Evolutionary conservation across 2,797 vertebrate species (phyloP).

Genomic region (Lepilemur ruficaudatus): DNA sequence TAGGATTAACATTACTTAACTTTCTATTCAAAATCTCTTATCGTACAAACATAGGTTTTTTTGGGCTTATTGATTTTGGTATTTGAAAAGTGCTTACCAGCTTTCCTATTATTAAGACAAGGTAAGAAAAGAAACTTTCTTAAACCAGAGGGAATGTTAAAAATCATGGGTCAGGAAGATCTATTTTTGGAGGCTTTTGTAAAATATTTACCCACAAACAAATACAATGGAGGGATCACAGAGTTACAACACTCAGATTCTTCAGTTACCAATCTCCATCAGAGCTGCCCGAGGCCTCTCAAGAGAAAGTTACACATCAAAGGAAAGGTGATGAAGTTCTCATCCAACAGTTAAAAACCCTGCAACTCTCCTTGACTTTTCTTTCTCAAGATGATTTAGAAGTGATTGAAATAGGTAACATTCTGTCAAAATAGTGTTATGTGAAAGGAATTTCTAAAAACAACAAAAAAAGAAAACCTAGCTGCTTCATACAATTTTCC

Average conservation of each 20-base stretch:
- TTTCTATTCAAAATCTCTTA: neutral
- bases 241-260: neutral
- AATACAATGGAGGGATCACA: constrained; percentile 25
- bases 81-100: neutral
- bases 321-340: constrained; percentile 38
- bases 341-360: constrained; percentile 47
- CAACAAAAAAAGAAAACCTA: neutral
- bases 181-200: constrained; percentile 36
- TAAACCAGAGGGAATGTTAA: constrained; percentile 4
- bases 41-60: neutral
- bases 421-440: constrained; percentile 63
- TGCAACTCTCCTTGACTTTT: constrained; percentile 23
- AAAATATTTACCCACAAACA: constrained; percentile 43
- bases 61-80: neutral
- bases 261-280: neutral
- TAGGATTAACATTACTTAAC: neutral
- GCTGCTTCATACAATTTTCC: neutral
- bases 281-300: neutral
- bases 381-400: constrained; percentile 49
- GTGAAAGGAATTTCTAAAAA: constrained; percentile 65
- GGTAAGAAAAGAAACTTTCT: neutral
- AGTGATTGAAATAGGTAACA: constrained; percentile 42
- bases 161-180: neutral
- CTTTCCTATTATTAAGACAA: neutral
- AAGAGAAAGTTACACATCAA: constrained; percentile 50